These are phyloP conservation scores for Grallaria varia DNA, from an alignment of 2,113 vertebrate species.

Conservation along the genomic window DNA sequence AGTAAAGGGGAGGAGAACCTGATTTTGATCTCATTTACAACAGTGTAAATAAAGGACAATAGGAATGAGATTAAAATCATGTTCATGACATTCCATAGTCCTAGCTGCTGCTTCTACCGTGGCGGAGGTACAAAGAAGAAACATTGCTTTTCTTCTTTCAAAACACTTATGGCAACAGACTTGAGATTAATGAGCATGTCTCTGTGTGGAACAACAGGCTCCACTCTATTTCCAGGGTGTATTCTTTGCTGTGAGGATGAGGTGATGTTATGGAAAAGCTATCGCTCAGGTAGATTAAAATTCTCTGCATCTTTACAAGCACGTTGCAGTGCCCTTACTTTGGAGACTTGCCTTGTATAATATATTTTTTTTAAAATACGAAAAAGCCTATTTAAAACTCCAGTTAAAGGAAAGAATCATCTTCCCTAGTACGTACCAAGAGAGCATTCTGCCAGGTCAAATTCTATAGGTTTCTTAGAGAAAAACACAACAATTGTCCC, in stretches of 20 bases:
- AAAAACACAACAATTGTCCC: neutral
- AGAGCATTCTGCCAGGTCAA: neutral
- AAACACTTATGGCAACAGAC: neutral
- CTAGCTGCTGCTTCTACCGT: neutral
- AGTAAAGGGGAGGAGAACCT: neutral
- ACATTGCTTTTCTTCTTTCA: neutral
- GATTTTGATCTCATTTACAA: neutral
- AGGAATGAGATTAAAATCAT: neutral
- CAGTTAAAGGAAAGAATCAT: neutral
- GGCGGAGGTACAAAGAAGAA: neutral
- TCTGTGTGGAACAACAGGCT: neutral
- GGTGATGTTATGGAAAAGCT: neutral
- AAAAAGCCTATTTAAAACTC: neutral
- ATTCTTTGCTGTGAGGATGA: neutral
- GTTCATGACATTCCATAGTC: neutral
- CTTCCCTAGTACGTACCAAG: neutral
- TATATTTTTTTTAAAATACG: neutral
- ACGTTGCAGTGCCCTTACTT: neutral
- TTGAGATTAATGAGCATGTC: neutral
- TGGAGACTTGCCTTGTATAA: neutral
- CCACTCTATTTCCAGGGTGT: neutral
- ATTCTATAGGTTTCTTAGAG: neutral
- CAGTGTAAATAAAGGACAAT: neutral
- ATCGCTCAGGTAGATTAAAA: neutral
- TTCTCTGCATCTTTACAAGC: neutral